These are phyloP conservation scores for Drosophila albomicans DNA, from an alignment of 1,140 invertebrate species.

Conservation along the genomic window DNA sequence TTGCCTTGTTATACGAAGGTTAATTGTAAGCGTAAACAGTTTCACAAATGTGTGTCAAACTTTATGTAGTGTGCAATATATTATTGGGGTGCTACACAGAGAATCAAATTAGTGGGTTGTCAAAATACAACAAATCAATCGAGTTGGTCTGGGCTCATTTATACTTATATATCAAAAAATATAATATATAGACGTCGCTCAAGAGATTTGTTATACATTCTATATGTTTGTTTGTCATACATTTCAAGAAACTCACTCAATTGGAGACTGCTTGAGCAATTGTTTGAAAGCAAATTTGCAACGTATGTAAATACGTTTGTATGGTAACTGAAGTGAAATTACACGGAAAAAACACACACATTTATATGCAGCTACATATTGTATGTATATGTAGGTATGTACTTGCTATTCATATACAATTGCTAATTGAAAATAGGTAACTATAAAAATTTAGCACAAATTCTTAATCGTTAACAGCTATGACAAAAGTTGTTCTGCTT, in stretches of 20 bases:
- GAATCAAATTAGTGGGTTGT: conserved; percentile 16
- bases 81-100: conserved; percentile 27
- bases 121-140: conserved; percentile 72
- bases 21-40: conserved; percentile 70
- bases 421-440: conserved; percentile 59
- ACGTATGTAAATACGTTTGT: conserved; percentile 20
- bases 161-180: conserved; percentile 78
- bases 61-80: conserved; percentile 14
- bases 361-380: conserved; percentile 74
- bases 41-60: conserved; percentile 63
- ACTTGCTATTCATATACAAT: conserved; percentile 35
- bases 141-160: conserved; percentile 81
- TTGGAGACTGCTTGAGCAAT: conserved; percentile 68
- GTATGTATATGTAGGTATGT: conserved; percentile 38
- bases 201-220: conserved; percentile 71
- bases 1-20: conserved; percentile 29
- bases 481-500: conserved; percentile 45
- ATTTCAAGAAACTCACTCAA: conserved; percentile 67
- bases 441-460: conserved; percentile 78
- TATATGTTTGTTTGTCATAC: neutral
- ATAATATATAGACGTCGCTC: conserved; percentile 79
- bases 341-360: conserved; percentile 38
- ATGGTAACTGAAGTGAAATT: conserved; percentile 21
- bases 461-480: conserved; percentile 54
- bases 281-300: conserved; percentile 43